Base-by-base conservation (phyloP, 2,797 vertebrate genomes). In the Ctenopoma kingsleyae region DNA sequence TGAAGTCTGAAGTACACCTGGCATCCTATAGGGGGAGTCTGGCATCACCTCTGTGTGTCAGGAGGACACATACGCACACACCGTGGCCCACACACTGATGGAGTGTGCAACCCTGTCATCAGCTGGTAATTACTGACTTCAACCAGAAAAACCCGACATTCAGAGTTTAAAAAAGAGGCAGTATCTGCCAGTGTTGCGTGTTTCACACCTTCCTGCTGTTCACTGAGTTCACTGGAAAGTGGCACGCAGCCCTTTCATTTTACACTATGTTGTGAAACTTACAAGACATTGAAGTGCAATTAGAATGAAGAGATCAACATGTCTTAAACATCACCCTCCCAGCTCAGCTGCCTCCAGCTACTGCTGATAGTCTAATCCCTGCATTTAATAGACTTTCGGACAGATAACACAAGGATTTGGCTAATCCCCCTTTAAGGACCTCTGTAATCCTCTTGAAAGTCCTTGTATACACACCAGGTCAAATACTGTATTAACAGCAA, bases 11-110 rank as follows among this genome's bases (percentile, higher is more conserved):
- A 92, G 76, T 94, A 78, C 86, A 56, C 20, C 20, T 62, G 44
- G 25, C 8, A 22, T 77, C 93, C 95, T 91, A 82, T 83, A 89
- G 94, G 93, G 92, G 95, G 94, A 94, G 94, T 91, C 89, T 91
- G 87, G 56, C 84, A 92, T 94, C 89, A 91, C 67, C 64, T 66
- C 88, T 90, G 78, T 78, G 12, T 85, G 70, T 73, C 60, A 77
- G 56, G 27, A 60, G 46, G 25, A 64, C 3, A 74, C 16, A 56
- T 57, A 56, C 62, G 54, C 48, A 62, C 49, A 67, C 53, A 52
- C 36, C 27, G 9, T 17, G 52, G 87, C 84, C 88, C 90, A 89
- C 90, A 89, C 86, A 91, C 67, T 82, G 70, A 41, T 61, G 64
- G 65, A 81, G 87, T 78, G 71, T 78, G 66, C 60, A 84, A 71